Base-by-base conservation (phyloP, 2,113 vertebrate genomes). In the Dromiciops gliroides region DNA sequence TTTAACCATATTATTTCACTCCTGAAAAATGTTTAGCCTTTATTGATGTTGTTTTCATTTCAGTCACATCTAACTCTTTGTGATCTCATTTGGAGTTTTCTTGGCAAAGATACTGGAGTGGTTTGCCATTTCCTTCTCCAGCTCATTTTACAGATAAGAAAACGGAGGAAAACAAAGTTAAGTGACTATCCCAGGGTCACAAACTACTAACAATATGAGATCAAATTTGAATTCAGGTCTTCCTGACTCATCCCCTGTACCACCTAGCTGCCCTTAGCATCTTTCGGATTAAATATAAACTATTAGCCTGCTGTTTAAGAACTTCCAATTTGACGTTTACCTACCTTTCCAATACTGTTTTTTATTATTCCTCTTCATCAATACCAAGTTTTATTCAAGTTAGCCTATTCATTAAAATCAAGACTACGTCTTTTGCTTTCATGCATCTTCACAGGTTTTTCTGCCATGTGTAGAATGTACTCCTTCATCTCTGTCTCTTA, bases 111-210 rank as follows among this genome's bases (percentile, higher is more conserved):
- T 4, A 37, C 10, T 60, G 28, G 3, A 60, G 9, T 60, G 11
- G 16, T 60, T 31, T 90, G 28, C 11, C 44, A 0, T 94, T 92
- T 3, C 3, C 9, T 44, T 60, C 28, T 37, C 56, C 11, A 37
- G 10, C 9, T 60, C 56, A 37, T 60, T 90, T 67, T 49, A 92
- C 0, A 50, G 16, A 90, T 92, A 90, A 92, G 12, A 14, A 91
- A 95, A 89, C 24, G 47, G 50, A 95, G 37, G 37, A 52, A 91
- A 93, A 94, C 89, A 91, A 93, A 94, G 24, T 49, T 37, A 19
- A 90, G 53, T 8, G 9, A 48, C 25, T 90, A 75, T n/a, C 37
- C 91, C 48, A 31, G 92, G n/a, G 10, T 90, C 3, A 37, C 91
- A 95, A 90, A 8, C 49, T 50, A 88, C 8, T 88, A 47, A 88